A percentile compares a stretch with the other conserved stretches of the same genome.
phyloP scores from a whole-genome alignment of 2,888 invertebrate species.

The Epinotia brunnichana region DNA sequence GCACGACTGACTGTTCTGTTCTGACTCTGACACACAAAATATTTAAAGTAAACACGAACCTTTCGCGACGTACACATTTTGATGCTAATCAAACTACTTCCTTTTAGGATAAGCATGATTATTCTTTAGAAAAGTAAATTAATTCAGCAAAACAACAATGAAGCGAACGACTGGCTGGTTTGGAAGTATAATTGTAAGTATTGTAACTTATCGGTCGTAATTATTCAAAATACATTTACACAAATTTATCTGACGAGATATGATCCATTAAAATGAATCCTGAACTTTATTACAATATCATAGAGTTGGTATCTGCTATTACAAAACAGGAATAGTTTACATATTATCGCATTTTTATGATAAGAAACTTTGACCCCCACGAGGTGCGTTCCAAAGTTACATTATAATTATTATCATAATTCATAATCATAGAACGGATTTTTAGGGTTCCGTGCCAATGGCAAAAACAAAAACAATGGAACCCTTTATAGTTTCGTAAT shows the following conservation, averaged over 20 bases:
- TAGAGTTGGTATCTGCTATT: slow-evolving; percentile 45
- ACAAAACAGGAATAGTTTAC: slow-evolving; percentile 15
- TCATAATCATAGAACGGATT: not conserved
- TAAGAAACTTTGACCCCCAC: slow-evolving; percentile 60
- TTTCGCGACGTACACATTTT: slow-evolving; percentile 72
- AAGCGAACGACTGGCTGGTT: slow-evolving; percentile 53
- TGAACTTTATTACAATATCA: slow-evolving; percentile 30
- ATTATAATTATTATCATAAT: not conserved
- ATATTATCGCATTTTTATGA: slow-evolving; percentile 41
- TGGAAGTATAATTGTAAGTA: slow-evolving; percentile 58
- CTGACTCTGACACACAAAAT: slow-evolving; percentile 45
- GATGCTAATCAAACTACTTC: slow-evolving; percentile 71
- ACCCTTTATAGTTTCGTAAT: too few relatives aligned
- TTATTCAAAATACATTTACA: slow-evolving; percentile 64
- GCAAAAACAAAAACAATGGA: too few relatives aligned
- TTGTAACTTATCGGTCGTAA: slow-evolving; percentile 59
- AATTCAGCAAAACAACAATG: slow-evolving; percentile 52
- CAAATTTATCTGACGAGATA: slow-evolving; percentile 58
- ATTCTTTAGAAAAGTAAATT: slow-evolving; percentile 52
- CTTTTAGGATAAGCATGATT: slow-evolving; percentile 71
- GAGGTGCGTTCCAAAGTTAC: slow-evolving; percentile 33
- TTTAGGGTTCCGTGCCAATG: not conserved
- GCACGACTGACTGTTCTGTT: slow-evolving; percentile 57
- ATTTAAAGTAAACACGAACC: slow-evolving; percentile 63
- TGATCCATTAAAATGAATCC: slow-evolving; percentile 38